Evolutionary conservation across 1,140 invertebrate genomes (phyloP).

Genomic region (Artemia franciscana): DNA sequence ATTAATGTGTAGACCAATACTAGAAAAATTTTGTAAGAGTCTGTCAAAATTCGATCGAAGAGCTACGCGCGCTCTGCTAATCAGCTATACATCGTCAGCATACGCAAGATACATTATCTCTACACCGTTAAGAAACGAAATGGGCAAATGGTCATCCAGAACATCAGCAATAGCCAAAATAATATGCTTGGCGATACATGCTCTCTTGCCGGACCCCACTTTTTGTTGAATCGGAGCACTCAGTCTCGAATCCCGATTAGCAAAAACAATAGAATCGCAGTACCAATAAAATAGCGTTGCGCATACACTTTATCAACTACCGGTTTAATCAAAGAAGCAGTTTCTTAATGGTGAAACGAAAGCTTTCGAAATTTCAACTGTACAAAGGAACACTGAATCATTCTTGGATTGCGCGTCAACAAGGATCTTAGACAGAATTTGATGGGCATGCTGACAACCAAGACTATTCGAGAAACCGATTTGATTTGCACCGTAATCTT

Average conservation of each 20-base stretch:
- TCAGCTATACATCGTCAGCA: not conserved
- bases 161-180: not conserved
- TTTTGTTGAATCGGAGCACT: not conserved
- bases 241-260: not conserved
- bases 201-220: not conserved
- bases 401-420: not conserved
- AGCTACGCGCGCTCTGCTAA: not conserved
- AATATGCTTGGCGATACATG: not conserved
- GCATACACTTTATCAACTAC: not conserved
- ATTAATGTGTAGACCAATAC: not conserved
- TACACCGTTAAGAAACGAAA: not conserved
- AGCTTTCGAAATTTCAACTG: not conserved
- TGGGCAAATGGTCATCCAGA: not conserved
- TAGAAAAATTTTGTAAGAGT: not conserved
- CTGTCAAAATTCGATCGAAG: not conserved
- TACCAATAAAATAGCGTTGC: not conserved
- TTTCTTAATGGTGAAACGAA: not conserved
- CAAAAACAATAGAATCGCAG: not conserved
- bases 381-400: not conserved
- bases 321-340: not conserved
- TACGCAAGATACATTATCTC: not conserved
- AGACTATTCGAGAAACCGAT: not conserved
- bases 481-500: not conserved
- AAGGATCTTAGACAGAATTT: not conserved
- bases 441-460: not conserved